Conservation (phyloP, 2,113 vertebrate species). For the Ginglymostoma cirratum region DNA sequence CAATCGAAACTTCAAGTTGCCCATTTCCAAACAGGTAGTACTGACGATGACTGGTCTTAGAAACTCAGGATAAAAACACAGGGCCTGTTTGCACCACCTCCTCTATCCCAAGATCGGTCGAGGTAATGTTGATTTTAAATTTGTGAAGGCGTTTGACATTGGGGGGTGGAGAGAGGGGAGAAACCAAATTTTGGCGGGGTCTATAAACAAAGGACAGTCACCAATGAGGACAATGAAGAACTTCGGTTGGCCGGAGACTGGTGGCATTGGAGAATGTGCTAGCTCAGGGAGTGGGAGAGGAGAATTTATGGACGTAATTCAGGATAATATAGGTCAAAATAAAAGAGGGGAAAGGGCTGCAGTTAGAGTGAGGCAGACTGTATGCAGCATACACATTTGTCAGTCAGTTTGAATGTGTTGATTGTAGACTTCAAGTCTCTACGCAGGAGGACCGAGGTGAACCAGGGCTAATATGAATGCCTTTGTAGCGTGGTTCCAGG, state of each 20-base stretch:
- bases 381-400: too few species aligned
- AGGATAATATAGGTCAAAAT: not conserved
- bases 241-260: not conserved
- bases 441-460: too few species aligned
- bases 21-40: not conserved
- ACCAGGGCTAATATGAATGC: not conserved
- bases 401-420: too few species aligned
- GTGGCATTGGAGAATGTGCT: not conserved
- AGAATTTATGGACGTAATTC: not conserved
- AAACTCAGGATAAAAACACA: not conserved
- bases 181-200: not conserved
- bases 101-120: not conserved
- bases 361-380: not conserved
- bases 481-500: not conserved
- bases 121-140: not conserved
- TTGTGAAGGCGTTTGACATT: not conserved
- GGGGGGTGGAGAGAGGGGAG: too few species aligned
- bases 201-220: not conserved
- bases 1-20: not conserved
- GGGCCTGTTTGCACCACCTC: not conserved
- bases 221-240: not conserved
- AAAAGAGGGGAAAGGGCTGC: not conserved
- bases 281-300: not conserved
- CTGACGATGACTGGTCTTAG: too few species aligned
- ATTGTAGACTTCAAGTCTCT: too few species aligned